Percentiles rank a stretch among this genome's conserved stretches.
Evolutionary conservation across 92 coral and sea anemone genomes (phyloP).

Genomic region (Bergia sp.): DNA sequence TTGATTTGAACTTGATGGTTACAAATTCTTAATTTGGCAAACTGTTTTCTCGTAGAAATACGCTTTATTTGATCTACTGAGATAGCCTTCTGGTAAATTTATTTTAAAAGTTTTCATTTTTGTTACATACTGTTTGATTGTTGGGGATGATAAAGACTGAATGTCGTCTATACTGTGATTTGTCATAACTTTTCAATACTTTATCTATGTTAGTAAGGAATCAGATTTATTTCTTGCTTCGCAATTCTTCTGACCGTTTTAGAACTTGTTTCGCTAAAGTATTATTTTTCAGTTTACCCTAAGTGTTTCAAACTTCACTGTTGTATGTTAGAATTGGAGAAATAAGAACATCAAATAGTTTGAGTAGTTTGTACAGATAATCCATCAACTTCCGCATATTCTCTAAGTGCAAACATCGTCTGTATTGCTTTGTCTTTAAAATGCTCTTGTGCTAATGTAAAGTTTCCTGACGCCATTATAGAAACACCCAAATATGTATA

Average conservation of each 20-base stretch:
- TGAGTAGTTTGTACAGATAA: background rate
- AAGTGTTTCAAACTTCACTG: background rate
- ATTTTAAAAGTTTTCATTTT: background rate
- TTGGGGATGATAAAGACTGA: conserved; percentile 6
- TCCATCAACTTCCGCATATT: too few species aligned
- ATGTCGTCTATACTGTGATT: background rate
- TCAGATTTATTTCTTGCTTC: background rate
- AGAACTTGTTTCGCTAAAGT: background rate
- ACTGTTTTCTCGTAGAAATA: conserved; percentile 3
- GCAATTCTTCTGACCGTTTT: background rate
- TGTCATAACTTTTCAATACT: background rate
- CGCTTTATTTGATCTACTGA: background rate
- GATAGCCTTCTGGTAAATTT: background rate
- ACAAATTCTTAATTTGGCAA: conserved; percentile 4
- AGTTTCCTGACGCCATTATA: too few species aligned
- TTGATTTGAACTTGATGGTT: conserved; percentile 1
- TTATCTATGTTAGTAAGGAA: conserved; percentile 13
- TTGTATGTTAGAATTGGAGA: background rate
- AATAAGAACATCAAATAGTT: conserved; percentile 8
- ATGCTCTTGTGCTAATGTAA: background rate
- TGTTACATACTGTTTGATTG: conserved; percentile 8
- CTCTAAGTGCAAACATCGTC: conserved; percentile 2
- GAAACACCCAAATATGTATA: too few species aligned
- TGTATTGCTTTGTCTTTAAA: conserved; percentile 9
- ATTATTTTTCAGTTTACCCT: background rate